Percentiles rank a stretch among this genome's conserved stretches.
Conservation (phyloP, 37 sponge, comb jelly and placozoan species). For the Haliclona indistincta region DNA sequence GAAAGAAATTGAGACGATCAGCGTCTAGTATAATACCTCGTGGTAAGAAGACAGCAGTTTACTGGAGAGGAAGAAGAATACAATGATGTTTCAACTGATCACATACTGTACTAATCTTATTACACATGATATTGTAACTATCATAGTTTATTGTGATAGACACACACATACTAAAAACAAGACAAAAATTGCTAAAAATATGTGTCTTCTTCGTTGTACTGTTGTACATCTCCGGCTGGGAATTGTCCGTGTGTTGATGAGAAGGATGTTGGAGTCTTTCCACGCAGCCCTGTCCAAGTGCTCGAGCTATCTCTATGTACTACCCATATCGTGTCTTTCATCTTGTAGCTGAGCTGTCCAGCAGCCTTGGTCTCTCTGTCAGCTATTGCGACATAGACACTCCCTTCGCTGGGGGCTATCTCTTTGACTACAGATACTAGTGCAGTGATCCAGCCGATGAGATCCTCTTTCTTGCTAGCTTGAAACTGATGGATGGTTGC, state of each 20-base stretch:
- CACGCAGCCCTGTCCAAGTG: constrained; percentile 40
- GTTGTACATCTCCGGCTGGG: constrained; percentile 28
- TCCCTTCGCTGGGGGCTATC: too few relatives aligned
- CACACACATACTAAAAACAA: not conserved
- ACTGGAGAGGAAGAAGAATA: too few relatives aligned
- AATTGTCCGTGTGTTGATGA: constrained; percentile 32
- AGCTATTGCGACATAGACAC: constrained; percentile 25
- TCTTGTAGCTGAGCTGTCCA: constrained; percentile 39
- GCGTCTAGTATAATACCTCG: too few relatives aligned
- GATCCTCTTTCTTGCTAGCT: constrained; percentile 3
- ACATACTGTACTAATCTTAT: too few relatives aligned
- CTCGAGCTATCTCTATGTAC: constrained; percentile 1
- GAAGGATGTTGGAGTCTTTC: constrained; percentile 5
- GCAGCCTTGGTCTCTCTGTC: constrained; percentile 30
- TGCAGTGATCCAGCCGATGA: constrained; percentile 21
- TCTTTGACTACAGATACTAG: constrained; percentile 30
- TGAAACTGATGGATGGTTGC: constrained; percentile 30
- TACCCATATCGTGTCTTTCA: constrained; percentile 15
- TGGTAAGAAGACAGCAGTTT: too few relatives aligned
- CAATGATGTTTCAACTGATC: too few relatives aligned
- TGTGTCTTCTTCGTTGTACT: constrained; percentile 17
- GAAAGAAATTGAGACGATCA: too few relatives aligned
- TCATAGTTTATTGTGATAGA: too few relatives aligned
- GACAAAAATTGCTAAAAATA: constrained; percentile 18
- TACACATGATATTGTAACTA: too few relatives aligned